Conservation (phyloP, 2,797 vertebrate species). For the Anomalospiza imberbis region DNA sequence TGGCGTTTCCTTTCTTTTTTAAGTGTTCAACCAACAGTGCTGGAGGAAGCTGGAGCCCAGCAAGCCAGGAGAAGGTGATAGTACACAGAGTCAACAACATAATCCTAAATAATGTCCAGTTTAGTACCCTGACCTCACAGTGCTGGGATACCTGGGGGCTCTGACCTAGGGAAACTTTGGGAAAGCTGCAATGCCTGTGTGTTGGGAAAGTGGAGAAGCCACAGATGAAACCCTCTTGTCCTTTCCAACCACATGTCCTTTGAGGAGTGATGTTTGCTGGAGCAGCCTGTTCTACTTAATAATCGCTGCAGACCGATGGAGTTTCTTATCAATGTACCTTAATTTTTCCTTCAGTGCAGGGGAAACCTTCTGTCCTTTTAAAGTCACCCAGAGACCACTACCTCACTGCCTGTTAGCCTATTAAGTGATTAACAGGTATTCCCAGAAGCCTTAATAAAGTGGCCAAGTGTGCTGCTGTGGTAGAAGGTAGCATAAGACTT, state of each 20-base stretch:
- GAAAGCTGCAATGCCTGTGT: not conserved
- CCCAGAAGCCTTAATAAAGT: slow-evolving; percentile 58
- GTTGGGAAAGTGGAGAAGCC: not conserved
- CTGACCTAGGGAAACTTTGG: not conserved
- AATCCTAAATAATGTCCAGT: not conserved
- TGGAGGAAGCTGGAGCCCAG: not conserved
- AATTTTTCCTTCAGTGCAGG: not conserved
- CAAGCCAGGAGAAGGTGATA: not conserved
- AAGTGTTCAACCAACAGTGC: not conserved
- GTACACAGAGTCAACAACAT: rapidly evolving
- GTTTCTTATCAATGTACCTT: not conserved
- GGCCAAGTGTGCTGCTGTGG: slow-evolving; percentile 57
- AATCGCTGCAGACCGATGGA: not conserved
- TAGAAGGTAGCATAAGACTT: slow-evolving; percentile 51
- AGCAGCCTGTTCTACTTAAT: not conserved
- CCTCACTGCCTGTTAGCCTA: slow-evolving; percentile 48
- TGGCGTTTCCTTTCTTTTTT: not conserved
- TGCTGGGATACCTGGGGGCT: not conserved
- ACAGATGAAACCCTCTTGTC: not conserved
- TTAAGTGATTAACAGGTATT: slow-evolving; percentile 55
- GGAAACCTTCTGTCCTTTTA: not conserved
- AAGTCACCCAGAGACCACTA: slow-evolving; percentile 22
- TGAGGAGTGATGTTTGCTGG: not conserved
- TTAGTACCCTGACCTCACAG: rapidly evolving
- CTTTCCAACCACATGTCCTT: not conserved